phyloP scores from a whole-genome alignment of 2,797 vertebrate genomes.

The Pantherophis vulpinus region DNA sequence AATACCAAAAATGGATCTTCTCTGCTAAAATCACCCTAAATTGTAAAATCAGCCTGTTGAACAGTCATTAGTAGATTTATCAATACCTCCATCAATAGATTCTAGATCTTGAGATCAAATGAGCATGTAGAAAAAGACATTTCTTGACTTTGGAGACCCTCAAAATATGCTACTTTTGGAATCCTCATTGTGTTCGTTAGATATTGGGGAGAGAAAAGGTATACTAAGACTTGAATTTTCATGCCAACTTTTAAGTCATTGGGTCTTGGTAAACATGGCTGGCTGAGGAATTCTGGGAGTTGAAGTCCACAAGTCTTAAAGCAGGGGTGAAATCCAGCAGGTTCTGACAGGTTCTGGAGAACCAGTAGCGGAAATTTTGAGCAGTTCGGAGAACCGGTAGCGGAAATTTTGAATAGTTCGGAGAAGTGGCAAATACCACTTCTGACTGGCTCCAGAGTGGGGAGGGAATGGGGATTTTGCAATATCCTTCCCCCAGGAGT shows the following conservation, averaged over 20 bases:
- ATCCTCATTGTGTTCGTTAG: neutral
- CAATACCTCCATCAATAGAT: neutral
- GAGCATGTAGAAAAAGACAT: neutral
- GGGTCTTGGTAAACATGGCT: neutral
- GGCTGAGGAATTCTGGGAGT: neutral
- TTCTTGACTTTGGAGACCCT: neutral
- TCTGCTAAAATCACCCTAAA: neutral
- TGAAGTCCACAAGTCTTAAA: neutral
- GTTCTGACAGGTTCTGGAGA: too few species aligned
- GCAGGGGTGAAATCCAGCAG: too few species aligned
- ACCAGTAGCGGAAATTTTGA: too few species aligned
- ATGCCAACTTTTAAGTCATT: neutral
- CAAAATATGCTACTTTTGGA: neutral
- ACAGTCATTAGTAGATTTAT: neutral
- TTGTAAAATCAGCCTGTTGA: neutral
- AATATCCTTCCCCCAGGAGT: too few species aligned
- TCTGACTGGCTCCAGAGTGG: too few species aligned
- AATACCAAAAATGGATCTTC: neutral
- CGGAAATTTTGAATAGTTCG: too few species aligned
- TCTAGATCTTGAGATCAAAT: neutral
- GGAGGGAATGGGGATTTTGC: too few species aligned
- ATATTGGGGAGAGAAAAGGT: neutral
- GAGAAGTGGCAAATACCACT: too few species aligned
- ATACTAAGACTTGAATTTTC: neutral
- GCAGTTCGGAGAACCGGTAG: too few species aligned